Evolutionary conservation across 2,113 vertebrate genomes (phyloP).

Genomic region (Oreochromis spilurus): DNA sequence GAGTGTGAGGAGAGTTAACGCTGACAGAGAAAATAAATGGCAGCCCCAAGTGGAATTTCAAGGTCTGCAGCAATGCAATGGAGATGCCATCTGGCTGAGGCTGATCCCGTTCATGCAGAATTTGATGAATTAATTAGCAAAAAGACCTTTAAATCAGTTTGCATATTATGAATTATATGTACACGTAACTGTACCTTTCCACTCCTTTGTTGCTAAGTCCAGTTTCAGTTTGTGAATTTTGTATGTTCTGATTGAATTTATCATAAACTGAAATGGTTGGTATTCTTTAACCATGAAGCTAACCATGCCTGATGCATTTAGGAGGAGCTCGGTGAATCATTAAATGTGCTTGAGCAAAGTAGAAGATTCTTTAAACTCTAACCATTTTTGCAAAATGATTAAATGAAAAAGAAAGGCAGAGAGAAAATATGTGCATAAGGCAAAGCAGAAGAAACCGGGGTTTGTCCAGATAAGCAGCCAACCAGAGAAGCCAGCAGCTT

Average conservation of each 20-base stretch:
- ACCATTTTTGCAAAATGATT: not conserved
- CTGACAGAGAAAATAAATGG: constrained; percentile 9
- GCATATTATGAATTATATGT: not conserved
- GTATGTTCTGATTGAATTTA: not conserved
- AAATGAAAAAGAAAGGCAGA: not conserved
- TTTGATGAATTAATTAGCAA: not conserved
- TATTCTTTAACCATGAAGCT: not conserved
- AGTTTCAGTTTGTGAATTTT: not conserved
- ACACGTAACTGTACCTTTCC: not conserved
- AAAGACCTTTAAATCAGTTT: not conserved
- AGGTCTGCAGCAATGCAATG: not conserved
- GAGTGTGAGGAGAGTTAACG: not conserved
- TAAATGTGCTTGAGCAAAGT: not conserved
- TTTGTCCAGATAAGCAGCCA: constrained; percentile 1
- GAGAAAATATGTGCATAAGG: not conserved
- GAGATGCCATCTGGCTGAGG: not conserved
- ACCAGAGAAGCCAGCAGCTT: not conserved
- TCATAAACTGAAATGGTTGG: not conserved
- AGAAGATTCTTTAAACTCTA: not conserved
- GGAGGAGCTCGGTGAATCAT: not conserved
- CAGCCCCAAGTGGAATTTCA: constrained; percentile 6
- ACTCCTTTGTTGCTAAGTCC: not conserved
- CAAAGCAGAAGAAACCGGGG: not conserved
- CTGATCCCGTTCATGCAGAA: not conserved
- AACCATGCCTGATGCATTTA: not conserved